Evolutionary conservation across 2,797 vertebrate genomes (phyloP), one percentile per base, ranked within the genome.

Genomic region (Chrosomus eos): DNA sequence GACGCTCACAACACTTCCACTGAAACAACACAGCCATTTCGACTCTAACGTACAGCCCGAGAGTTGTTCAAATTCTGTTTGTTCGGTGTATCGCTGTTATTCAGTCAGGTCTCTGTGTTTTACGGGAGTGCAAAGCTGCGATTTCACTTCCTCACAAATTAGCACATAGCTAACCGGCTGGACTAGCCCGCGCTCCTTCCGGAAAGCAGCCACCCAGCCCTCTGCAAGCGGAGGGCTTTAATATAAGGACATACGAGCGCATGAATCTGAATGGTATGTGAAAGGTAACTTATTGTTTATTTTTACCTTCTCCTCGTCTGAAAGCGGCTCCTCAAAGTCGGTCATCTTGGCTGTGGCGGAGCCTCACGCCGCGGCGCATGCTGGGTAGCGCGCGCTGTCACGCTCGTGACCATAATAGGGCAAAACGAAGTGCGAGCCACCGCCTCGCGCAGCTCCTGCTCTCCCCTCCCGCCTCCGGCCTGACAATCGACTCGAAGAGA

Each of bases 261-360:
- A 3, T 40, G 9, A 5, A 53, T 31, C 64, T 31, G 11, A 23
- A 1, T 18, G 40, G 31, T 51, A 11, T 48, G 53, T 48, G 8
- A 21, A 33, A 66, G 60, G 53, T 21, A 80, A 73, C 23, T 33
- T 45, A 72, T 73, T 51, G 55, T 18, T 53, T 70, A 16, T 79
- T 88, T 92, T 89, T 93, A 99, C 97, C 97, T 98, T 99, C 94
- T 98, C 97, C 73, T 98, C 97, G 82, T 98, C 98, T 93, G 97
- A 96, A 93, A 98, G 95, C 92, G 96, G 96, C 84, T 97, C 97
- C 92, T 98, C 97, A 90, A 96, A 95, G 93, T 98, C 97, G 89
- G 97, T 97, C 98, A 99, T 99, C 93, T 98, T 96, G 96, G 95
- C 95, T 96, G 94, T 94, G 92, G 94, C 90, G 93, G 93, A 94